A percentile compares a stretch with the other conserved stretches of the same genome.
phyloP scores from a whole-genome alignment of 2,797 vertebrate genomes.

The Chelon labrosus region DNA sequence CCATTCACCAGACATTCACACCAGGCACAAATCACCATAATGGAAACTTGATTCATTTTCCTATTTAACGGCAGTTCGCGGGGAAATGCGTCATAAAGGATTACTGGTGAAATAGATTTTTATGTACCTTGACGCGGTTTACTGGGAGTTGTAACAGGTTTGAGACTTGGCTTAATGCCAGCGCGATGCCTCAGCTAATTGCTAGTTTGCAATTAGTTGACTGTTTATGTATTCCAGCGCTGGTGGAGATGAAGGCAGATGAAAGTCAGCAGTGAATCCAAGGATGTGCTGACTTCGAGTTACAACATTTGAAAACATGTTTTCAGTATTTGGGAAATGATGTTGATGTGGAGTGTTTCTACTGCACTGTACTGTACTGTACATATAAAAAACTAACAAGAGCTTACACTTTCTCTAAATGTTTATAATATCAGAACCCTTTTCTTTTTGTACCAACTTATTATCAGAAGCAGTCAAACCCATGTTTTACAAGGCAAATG shows the following conservation, averaged over 20 bases:
- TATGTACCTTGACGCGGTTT: conserved; percentile 32
- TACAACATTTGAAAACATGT: conserved; percentile 14
- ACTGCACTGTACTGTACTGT: too few species aligned
- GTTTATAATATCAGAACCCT: not conserved
- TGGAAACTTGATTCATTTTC: conserved; percentile 45
- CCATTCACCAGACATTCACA: conserved; percentile 29
- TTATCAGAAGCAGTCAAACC: conserved; percentile 4
- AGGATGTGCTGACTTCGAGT: conserved; percentile 26
- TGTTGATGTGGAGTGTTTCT: too few species aligned
- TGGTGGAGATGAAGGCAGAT: conserved; percentile 10
- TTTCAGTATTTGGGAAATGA: conserved; percentile 2
- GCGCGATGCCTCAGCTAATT: conserved; percentile 42
- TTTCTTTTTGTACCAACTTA: not conserved
- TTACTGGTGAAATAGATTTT: conserved; percentile 37
- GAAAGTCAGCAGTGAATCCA: conserved; percentile 18
- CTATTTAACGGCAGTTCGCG: conserved; percentile 20
- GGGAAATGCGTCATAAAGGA: conserved; percentile 31
- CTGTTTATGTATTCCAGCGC: conserved; percentile 40
- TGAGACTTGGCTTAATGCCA: conserved; percentile 43
- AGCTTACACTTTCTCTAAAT: not conserved
- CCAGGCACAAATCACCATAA: conserved; percentile 28
- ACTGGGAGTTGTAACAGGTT: conserved; percentile 41
- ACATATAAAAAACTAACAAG: not conserved
- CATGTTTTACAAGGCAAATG: conserved; percentile 14
- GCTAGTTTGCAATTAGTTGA: conserved; percentile 53